Conservation (phyloP, 2,113 vertebrate species). For the Coracopsis vasa region DNA sequence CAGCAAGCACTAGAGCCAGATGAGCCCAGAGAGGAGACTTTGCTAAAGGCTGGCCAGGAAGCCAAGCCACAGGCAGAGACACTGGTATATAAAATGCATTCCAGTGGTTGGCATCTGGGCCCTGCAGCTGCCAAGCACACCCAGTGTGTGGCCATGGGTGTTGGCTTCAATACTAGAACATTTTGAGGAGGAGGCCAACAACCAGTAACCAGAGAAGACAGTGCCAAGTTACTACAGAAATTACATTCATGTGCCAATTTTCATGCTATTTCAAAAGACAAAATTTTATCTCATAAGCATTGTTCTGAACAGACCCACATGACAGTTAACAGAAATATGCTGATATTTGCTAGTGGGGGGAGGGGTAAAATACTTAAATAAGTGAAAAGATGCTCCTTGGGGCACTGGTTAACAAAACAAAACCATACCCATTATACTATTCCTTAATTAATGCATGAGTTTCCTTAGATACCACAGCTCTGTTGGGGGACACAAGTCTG, state of each 20-base stretch:
- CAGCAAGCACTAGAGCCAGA: constrained; percentile 7
- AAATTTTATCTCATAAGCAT: constrained; percentile 45
- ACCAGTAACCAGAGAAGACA: constrained; percentile 42
- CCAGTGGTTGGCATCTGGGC: constrained; percentile 77
- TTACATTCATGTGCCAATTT: constrained; percentile 22
- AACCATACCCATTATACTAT: constrained; percentile 40
- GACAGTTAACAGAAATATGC: constrained; percentile 42
- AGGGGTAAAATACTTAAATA: background rate
- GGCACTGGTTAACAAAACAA: constrained; percentile 48
- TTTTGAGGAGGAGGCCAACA: constrained; percentile 47
- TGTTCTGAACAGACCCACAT: constrained; percentile 15
- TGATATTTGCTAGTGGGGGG: background rate
- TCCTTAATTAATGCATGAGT: constrained; percentile 45
- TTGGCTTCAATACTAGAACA: constrained; percentile 66
- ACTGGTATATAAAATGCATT: constrained; percentile 70
- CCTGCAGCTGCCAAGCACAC: constrained; percentile 66
- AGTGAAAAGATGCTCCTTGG: constrained; percentile 41
- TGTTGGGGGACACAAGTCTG: constrained; percentile 59
- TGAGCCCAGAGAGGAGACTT: constrained; percentile 35
- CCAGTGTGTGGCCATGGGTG: constrained; percentile 67
- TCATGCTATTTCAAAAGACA: constrained; percentile 34
- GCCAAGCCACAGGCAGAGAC: constrained; percentile 62
- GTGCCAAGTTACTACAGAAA: constrained; percentile 47
- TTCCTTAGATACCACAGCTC: constrained; percentile 61
- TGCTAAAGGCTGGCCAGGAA: constrained; percentile 46